phyloP scores from a whole-genome alignment of 2,113 vertebrate species.

The Speoplatyrhinus poulsoni region DNA sequence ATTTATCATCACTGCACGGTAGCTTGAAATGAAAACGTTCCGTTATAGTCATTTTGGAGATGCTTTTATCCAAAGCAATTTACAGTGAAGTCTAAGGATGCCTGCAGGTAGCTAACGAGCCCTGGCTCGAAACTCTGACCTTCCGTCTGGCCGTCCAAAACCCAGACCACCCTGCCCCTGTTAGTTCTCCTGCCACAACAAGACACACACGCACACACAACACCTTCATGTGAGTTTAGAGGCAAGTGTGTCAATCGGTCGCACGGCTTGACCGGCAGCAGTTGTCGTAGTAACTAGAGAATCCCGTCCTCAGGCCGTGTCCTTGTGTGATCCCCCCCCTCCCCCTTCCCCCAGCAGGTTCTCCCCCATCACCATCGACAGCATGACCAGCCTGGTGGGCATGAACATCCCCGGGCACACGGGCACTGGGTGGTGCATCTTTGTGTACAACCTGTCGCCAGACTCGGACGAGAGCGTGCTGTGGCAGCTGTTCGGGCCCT shows the following conservation, averaged over 20 bases:
- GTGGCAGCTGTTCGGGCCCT: conserved; percentile 99
- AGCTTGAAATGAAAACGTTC: too few relatives aligned
- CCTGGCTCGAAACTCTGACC: too few relatives aligned
- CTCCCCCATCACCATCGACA: conserved; percentile 99
- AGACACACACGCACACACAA: conserved; percentile 14
- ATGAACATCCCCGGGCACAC: conserved; percentile 99
- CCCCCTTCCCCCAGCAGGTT: conserved; percentile 79
- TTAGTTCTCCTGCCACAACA: conserved; percentile 5
- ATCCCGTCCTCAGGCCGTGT: background rate
- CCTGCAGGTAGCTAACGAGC: too few relatives aligned
- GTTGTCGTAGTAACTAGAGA: background rate
- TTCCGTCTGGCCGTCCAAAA: too few relatives aligned
- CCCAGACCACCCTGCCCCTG: too few relatives aligned
- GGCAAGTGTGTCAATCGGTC: too few relatives aligned
- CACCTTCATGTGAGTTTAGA: background rate
- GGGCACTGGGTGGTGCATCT: conserved; percentile 99
- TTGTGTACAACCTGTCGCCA: conserved; percentile 98
- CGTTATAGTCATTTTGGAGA: too few relatives aligned
- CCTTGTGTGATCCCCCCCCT: conserved; percentile 20
- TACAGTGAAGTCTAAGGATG: too few relatives aligned
- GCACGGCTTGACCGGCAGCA: too few relatives aligned
- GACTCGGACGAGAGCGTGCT: conserved; percentile 99
- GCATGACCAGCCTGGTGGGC: conserved; percentile 98
- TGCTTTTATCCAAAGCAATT: too few relatives aligned
- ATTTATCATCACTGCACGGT: too few relatives aligned